These are phyloP conservation scores for Vombatus ursinus DNA, from an alignment of 2,113 vertebrate species.

Conservation along the genomic window DNA sequence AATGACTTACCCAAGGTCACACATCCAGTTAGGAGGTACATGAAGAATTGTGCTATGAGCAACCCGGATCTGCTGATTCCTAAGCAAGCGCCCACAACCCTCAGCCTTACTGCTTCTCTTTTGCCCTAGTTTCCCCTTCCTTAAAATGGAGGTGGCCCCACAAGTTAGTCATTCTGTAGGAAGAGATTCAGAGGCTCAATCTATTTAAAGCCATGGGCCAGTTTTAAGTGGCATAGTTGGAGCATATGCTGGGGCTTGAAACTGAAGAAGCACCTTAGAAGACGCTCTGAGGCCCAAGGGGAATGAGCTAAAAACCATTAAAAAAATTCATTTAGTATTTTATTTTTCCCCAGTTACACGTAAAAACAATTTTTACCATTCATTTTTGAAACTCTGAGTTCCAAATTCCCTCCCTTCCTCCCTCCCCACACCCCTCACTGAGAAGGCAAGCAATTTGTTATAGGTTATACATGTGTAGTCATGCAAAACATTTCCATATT, in stretches of 20 bases:
- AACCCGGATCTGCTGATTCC: neutral
- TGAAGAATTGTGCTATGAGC: neutral
- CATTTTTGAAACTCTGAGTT: too few species aligned
- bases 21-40: neutral
- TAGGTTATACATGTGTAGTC: too few species aligned
- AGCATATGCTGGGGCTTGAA: neutral
- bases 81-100: neutral
- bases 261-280: too few species aligned
- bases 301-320: neutral
- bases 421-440: too few species aligned
- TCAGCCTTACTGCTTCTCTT: neutral
- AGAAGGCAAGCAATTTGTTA: too few species aligned
- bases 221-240: neutral
- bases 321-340: too few species aligned
- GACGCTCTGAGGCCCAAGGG: neutral
- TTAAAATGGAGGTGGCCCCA: neutral
- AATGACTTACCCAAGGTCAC: neutral
- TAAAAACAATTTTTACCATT: too few species aligned
- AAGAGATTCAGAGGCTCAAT: neutral
- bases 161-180: neutral
- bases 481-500: too few species aligned
- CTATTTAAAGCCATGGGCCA: neutral
- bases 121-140: neutral
- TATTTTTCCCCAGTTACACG: too few species aligned
- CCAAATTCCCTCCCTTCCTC: too few species aligned